Evolutionary conservation across 2,888 invertebrate species (phyloP).

Genomic region (Nymphalis urticae): DNA sequence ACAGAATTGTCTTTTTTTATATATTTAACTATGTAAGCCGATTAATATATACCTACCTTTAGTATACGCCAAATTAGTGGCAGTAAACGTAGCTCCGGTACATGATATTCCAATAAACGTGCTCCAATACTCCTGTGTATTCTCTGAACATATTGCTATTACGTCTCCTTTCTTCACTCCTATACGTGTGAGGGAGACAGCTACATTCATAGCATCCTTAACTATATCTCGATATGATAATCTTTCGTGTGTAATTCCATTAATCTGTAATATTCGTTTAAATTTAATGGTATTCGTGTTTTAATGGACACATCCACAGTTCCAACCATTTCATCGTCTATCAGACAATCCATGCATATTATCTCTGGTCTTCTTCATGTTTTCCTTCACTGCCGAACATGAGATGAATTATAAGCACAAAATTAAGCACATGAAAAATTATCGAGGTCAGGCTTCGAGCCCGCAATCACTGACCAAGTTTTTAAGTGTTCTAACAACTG

Average conservation of each 20-base stretch:
- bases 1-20: no score
- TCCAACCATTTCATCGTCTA: background rate
- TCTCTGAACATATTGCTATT: conserved; percentile 61
- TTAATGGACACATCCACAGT: no score
- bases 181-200: conserved; percentile 50
- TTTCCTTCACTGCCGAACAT: no score
- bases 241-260: conserved; percentile 42
- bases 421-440: no score
- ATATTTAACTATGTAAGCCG: no score
- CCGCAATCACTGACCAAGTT: no score
- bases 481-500: no score
- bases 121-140: conserved; percentile 56
- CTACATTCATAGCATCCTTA: conserved; percentile 49
- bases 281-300: background rate
- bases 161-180: conserved; percentile 57
- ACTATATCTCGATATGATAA: conserved; percentile 48
- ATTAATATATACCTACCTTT: conserved; percentile 28
- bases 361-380: no score
- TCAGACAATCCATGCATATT: background rate
- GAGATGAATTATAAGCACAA: no score
- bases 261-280: conserved; percentile 33
- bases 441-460: no score
- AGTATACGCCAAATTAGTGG: conserved; percentile 53
- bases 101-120: conserved; percentile 53
- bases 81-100: conserved; percentile 55